A percentile compares a stretch with the other conserved stretches of the same genome.
These are phyloP conservation scores for Temnothorax ravouxi DNA, from an alignment of 2,888 invertebrate species.

Conservation along the genomic window DNA sequence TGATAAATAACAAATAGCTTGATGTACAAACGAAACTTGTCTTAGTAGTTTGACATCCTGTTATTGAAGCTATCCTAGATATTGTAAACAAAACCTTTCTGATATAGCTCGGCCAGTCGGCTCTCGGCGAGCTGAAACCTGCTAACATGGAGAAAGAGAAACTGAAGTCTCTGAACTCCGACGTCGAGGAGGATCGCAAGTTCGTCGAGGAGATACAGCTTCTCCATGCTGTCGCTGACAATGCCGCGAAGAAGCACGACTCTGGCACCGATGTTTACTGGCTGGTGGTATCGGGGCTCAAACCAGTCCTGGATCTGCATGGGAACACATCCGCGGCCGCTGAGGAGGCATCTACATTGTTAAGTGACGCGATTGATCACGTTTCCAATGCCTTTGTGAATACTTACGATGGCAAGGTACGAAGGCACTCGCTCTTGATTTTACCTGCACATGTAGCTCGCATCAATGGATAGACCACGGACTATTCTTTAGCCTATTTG, in stretches of 20 bases:
- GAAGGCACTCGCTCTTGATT: background rate
- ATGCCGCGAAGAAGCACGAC: slow-evolving; percentile 87
- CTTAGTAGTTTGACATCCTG: background rate
- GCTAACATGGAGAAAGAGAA: slow-evolving; percentile 82
- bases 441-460: background rate
- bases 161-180: slow-evolving; percentile 77
- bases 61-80: background rate
- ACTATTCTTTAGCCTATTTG: background rate
- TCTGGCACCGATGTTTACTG: slow-evolving; percentile 90
- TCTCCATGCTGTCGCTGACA: slow-evolving; percentile 88
- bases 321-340: slow-evolving; percentile 90
- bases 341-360: slow-evolving; percentile 89
- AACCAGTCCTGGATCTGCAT: slow-evolving; percentile 89
- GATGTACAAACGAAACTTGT: background rate
- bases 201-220: slow-evolving; percentile 89
- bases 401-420: slow-evolving; percentile 84
- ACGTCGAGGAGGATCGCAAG: slow-evolving; percentile 88
- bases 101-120: slow-evolving; percentile 83
- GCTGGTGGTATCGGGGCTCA: slow-evolving; percentile 89
- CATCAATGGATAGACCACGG: background rate
- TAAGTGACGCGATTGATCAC: slow-evolving; percentile 87
- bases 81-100: background rate
- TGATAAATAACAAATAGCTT: background rate
- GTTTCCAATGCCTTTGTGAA: slow-evolving; percentile 83
- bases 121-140: slow-evolving; percentile 84